Conservation (phyloP, 2,888 invertebrate species). For the Tinea pellionella region DNA sequence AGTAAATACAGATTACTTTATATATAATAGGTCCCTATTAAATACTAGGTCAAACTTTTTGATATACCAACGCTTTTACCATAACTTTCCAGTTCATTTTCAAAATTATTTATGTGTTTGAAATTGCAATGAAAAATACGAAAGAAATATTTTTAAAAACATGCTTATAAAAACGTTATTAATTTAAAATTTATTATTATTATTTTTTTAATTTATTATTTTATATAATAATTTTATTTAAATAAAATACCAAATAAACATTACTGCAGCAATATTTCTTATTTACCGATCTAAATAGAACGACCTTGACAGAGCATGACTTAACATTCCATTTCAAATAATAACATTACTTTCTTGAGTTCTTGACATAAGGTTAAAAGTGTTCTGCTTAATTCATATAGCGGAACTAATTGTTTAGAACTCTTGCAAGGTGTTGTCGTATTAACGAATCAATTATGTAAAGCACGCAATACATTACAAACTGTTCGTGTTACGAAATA, state of each 20-base stretch:
- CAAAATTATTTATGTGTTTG: too few relatives aligned
- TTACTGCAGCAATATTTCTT: neutral
- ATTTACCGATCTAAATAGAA: constrained; percentile 7
- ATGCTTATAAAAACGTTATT: too few relatives aligned
- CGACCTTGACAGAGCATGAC: constrained; percentile 10
- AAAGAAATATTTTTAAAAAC: too few relatives aligned
- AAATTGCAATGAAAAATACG: too few relatives aligned
- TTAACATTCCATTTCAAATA: constrained; percentile 10
- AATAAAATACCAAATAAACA: neutral
- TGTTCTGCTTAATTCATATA: constrained; percentile 52
- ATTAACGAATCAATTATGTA: constrained; percentile 42
- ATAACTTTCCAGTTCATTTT: too few relatives aligned
- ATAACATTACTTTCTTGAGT: constrained; percentile 9
- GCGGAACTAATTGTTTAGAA: constrained; percentile 49
- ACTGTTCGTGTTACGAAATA: constrained; percentile 8
- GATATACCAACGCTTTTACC: too few relatives aligned
- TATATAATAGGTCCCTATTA: too few relatives aligned
- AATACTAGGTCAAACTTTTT: too few relatives aligned
- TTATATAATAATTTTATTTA: too few relatives aligned
- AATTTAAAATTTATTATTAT: too few relatives aligned
- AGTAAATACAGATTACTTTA: too few relatives aligned
- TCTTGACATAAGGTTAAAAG: neutral
- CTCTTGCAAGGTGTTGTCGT: constrained; percentile 23
- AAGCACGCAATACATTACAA: constrained; percentile 33
- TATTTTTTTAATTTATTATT: too few relatives aligned